Conservation (phyloP, 2,888 invertebrate species). For the Dryobotodes eremita region DNA sequence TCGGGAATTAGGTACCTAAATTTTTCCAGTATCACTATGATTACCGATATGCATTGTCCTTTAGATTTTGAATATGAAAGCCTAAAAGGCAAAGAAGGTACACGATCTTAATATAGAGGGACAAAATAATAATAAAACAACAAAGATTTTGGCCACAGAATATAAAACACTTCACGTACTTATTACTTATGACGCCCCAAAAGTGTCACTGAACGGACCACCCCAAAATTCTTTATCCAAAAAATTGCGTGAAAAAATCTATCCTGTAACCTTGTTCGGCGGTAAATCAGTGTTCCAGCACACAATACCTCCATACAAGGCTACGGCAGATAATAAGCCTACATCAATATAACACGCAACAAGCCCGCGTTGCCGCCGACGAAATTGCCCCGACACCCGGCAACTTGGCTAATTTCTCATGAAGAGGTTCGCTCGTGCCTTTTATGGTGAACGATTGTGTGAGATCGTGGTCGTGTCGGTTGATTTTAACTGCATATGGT, state of each 20-base stretch:
- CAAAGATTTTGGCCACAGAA: constrained; percentile 6
- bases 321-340: constrained; percentile 71
- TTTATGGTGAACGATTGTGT: constrained; percentile 63
- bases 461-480: constrained; percentile 25
- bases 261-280: constrained; percentile 59
- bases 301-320: constrained; percentile 68
- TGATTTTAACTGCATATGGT: neutral
- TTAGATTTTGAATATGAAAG: neutral
- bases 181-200: constrained; percentile 31
- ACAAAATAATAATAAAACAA: constrained; percentile 1
- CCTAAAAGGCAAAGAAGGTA: neutral
- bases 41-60: neutral
- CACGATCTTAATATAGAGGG: neutral
- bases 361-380: constrained; percentile 65
- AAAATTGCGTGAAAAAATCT: constrained; percentile 56
- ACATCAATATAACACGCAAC: constrained; percentile 73
- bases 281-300: constrained; percentile 65
- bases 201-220: constrained; percentile 43
- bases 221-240: constrained; percentile 47
- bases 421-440: constrained; percentile 66
- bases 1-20: neutral
- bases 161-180: constrained; percentile 29
- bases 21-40: too few species aligned
- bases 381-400: constrained; percentile 76
- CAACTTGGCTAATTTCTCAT: constrained; percentile 81